Base-by-base conservation (phyloP, 1,140 invertebrate species). In the Hycleus cichorii region DNA sequence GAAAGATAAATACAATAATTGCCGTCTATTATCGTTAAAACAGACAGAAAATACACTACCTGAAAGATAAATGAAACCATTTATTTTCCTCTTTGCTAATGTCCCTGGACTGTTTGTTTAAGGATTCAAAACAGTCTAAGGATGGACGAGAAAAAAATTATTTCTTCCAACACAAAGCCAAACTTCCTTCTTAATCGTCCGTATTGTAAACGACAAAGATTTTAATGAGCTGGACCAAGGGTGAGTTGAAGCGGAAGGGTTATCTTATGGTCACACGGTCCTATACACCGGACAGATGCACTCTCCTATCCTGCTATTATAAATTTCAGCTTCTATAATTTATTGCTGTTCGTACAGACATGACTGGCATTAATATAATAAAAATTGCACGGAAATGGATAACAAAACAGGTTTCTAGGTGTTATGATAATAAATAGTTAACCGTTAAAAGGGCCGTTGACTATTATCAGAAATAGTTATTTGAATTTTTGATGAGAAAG, bases 251-350 rank as follows among this genome's bases (percentile, higher is more conserved):
- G 42, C 47, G 54, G 56, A 57, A 56, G 55, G 55, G 55, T 57
- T 57, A 49, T 44, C 55, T 48, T 39, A 43, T 58, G 57, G 57
- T 58, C 57, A 58, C 57, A 58, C 57, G 57, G 57, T 58, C 18
- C 25, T 9, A 47, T 32, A 32, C 7, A 32, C 32, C 32, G 49
- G 57, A 46, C 57, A 58, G 57, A 58, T 58, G 57, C 57, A 18
- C 18, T 18, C 18, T 18, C 18, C 18, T 18, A 18, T 32, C 4
- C 1, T 32, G 3, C 7, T 32, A 32, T 32, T 32, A 32, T 32
- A 32, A 32, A 32, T 32, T 5, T 32, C 51, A 44, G 25, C 25
- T 42, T 7, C 9, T 49, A 38, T 58, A 39, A 58, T 58, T 58
- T 58, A 58, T 47, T 40, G n/a, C 57, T 7, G 7, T 7, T 32